These are phyloP conservation scores for Drosophila ironensis DNA, from an alignment of 1,140 invertebrate genomes.

Conservation along the genomic window DNA sequence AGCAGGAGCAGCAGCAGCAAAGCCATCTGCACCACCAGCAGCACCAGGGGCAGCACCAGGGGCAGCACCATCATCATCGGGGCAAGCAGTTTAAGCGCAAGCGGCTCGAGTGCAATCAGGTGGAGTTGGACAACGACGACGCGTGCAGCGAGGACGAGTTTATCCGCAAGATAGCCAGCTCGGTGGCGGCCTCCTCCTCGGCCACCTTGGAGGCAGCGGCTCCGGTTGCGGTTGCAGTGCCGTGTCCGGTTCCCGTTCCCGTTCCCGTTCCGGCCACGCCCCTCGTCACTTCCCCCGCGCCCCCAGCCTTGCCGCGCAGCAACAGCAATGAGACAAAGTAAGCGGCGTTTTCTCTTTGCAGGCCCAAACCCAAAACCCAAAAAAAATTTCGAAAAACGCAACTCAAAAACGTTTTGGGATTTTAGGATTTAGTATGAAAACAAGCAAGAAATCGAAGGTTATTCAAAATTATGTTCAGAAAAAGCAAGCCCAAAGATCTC, in stretches of 20 bases:
- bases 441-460: no score
- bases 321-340: slow-evolving; percentile 61
- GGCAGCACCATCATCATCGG: slow-evolving; percentile 10
- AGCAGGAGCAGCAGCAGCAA: slow-evolving; percentile 15
- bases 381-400: not conserved
- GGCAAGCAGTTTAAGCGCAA: slow-evolving; percentile 83
- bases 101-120: slow-evolving; percentile 86
- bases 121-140: slow-evolving; percentile 86
- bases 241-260: no score
- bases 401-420: not conserved
- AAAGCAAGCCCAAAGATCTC: no score
- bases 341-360: slow-evolving; percentile 38
- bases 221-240: not conserved
- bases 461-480: no score
- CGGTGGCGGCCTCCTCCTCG: slow-evolving; percentile 19
- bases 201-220: not conserved
- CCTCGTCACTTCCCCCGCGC: not conserved
- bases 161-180: slow-evolving; percentile 72
- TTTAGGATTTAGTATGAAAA: not conserved
- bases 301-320: slow-evolving; percentile 23
- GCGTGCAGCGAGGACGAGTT: slow-evolving; percentile 83
- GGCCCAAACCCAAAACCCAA: not conserved
- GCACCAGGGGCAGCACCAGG: not conserved
- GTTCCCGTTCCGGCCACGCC: not conserved
- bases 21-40: slow-evolving; percentile 3